A percentile compares a stretch with the other conserved stretches of the same genome.
Evolutionary conservation across 2,888 invertebrate genomes (phyloP).

Genomic region (Resseliella maxima): DNA sequence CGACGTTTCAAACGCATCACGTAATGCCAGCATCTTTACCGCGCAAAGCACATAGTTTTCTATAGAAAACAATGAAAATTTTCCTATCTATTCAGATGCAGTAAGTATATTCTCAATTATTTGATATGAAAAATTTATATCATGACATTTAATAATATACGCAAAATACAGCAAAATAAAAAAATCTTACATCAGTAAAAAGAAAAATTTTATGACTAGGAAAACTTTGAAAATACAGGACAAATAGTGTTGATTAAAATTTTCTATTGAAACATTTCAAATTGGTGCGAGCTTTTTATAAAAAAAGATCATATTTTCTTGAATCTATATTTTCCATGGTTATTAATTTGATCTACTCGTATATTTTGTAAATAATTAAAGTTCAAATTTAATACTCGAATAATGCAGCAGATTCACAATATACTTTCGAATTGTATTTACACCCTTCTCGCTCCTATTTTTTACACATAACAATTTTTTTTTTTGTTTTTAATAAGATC

Average conservation of each 20-base stretch:
- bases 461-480: not conserved
- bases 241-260: constrained; percentile 5
- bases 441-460: not conserved
- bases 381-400: constrained; percentile 36
- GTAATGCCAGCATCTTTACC: not conserved
- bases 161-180: no score
- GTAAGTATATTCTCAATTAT: no score
- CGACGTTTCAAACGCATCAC: constrained; percentile 52
- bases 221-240: not conserved
- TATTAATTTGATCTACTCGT: constrained; percentile 22
- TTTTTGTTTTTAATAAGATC: not conserved
- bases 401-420: not conserved
- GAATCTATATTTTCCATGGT: not conserved
- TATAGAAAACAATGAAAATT: no score
- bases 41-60: no score
- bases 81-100: no score
- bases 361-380: constrained; percentile 24
- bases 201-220: not conserved
- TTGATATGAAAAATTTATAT: no score
- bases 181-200: not conserved
- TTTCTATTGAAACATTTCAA: not conserved
- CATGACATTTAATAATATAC: no score
- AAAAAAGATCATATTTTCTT: constrained; percentile 14
- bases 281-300: constrained; percentile 38
- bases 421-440: not conserved